Percentiles rank a stretch among this genome's conserved stretches.
These are phyloP conservation scores for Microchrysa polita DNA, from an alignment of 2,888 invertebrate genomes.

Conservation along the genomic window DNA sequence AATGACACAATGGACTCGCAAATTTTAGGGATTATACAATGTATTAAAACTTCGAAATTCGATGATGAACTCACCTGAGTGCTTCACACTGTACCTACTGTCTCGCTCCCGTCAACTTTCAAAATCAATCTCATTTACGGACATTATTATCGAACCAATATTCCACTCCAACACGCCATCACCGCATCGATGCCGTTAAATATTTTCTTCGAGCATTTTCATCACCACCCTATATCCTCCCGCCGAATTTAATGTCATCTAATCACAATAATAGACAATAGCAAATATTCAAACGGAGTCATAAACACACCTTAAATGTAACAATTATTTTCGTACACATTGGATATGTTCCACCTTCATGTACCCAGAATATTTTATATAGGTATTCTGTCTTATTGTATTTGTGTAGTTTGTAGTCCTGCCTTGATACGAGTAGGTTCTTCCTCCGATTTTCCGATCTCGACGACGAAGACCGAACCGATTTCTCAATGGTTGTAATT, in stretches of 20 bases:
- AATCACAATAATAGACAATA: constrained; percentile 38
- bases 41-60: too few relatives aligned
- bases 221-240: constrained; percentile 14
- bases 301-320: constrained; percentile 50
- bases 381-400: too few relatives aligned
- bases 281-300: constrained; percentile 38
- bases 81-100: too few relatives aligned
- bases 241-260: too few relatives aligned
- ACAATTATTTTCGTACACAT: constrained; percentile 32
- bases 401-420: constrained; percentile 14
- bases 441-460: constrained; percentile 9
- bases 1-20: too few relatives aligned
- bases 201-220: neutral
- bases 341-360: neutral
- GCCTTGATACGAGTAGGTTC: constrained; percentile 2
- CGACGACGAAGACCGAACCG: neutral
- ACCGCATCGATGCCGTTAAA: constrained; percentile 2
- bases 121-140: too few relatives aligned
- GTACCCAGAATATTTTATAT: constrained; percentile 10
- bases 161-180: too few relatives aligned
- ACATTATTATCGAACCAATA: too few relatives aligned
- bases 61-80: too few relatives aligned
- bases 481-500: constrained; percentile 46
- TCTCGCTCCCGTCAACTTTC: too few relatives aligned
- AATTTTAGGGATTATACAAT: too few relatives aligned